Evolutionary conservation across 2,797 vertebrate species (phyloP).

Genomic region (Tiaroga cobitis): DNA sequence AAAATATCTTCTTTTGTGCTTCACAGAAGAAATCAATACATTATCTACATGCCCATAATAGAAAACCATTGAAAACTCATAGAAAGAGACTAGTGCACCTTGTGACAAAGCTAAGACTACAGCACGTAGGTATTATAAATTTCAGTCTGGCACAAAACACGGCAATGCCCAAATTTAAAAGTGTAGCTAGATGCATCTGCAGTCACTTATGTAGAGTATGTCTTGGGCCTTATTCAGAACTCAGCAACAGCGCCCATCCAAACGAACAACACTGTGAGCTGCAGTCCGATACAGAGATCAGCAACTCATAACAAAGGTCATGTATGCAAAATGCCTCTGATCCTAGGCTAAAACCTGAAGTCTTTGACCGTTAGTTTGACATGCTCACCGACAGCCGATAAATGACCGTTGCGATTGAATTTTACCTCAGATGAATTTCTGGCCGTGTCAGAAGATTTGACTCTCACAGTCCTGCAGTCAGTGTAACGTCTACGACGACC

Average conservation of each 20-base stretch:
- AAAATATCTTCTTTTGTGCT: not conserved
- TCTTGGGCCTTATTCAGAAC: not conserved
- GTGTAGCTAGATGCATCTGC: not conserved
- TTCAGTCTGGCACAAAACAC: not conserved
- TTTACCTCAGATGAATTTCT: too few species aligned
- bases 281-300: not conserved
- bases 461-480: too few species aligned
- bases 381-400: too few species aligned
- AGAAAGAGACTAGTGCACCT: not conserved
- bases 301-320: not conserved
- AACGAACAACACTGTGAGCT: not conserved
- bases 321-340: not conserved
- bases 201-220: not conserved
- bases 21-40: not conserved
- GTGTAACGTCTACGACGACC: too few species aligned
- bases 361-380: too few species aligned
- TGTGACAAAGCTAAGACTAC: not conserved
- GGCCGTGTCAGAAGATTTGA: too few species aligned
- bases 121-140: not conserved
- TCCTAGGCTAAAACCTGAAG: too few species aligned
- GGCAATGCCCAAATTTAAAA: not conserved
- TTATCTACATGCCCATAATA: not conserved
- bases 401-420: too few species aligned
- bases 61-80: not conserved
- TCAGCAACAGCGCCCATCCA: not conserved